Percentiles rank a stretch among this genome's conserved stretches.
These are phyloP conservation scores for Dolichoris vasculosae DNA, from an alignment of 1,140 invertebrate species.

Conservation along the genomic window DNA sequence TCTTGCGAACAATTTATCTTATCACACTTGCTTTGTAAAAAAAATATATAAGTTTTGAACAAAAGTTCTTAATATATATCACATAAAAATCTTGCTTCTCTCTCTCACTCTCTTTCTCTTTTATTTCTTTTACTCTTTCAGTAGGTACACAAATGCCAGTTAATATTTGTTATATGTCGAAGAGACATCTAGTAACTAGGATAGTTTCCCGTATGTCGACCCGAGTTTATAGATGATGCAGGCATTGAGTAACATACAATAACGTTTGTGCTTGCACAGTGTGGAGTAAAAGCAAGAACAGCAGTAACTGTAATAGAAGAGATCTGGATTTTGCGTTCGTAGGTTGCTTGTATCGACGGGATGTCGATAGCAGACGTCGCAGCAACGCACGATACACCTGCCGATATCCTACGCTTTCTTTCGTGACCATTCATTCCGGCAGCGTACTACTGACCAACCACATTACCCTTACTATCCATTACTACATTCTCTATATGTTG, in stretches of 20 bases:
- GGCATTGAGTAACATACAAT: too few species aligned
- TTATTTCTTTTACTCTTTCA: background rate
- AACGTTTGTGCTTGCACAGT: too few species aligned
- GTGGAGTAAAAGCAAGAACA: too few species aligned
- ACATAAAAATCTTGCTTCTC: background rate
- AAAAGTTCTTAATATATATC: background rate
- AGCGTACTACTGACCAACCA: background rate
- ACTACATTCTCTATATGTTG: too few species aligned
- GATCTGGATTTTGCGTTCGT: too few species aligned
- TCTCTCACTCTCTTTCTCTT: background rate
- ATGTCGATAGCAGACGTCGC: conserved; percentile 74
- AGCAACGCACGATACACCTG: conserved; percentile 65
- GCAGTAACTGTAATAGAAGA: too few species aligned
- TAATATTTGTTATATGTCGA: conserved; percentile 16
- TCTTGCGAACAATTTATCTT: too few species aligned
- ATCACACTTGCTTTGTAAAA: too few species aligned
- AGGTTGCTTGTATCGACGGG: conserved; percentile 58
- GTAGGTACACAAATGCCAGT: background rate
- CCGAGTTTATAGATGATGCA: too few species aligned
- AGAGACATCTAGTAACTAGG: conserved; percentile 53
- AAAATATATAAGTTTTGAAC: too few species aligned
- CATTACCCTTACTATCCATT: too few species aligned
- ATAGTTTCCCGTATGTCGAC: conserved; percentile 65
- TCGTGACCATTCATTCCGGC: conserved; percentile 45
- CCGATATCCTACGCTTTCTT: conserved; percentile 61